phyloP scores from a whole-genome alignment of 2,113 vertebrate species.

The Epinephelus fuscoguttatus region DNA sequence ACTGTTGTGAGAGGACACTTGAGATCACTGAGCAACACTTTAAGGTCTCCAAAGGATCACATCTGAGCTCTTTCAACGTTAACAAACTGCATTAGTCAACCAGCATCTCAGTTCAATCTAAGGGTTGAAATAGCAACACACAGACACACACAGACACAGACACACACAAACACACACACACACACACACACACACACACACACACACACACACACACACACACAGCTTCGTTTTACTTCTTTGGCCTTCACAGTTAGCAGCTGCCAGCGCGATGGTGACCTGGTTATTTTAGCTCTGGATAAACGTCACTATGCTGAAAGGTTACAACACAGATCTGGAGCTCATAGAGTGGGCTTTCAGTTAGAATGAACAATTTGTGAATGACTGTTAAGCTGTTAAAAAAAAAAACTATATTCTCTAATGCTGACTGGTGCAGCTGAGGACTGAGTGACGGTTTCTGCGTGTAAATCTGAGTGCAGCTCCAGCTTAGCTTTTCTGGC shows the following conservation, averaged over 20 bases:
- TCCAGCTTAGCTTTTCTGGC: not conserved
- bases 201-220: conserved; percentile 16
- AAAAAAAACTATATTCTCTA: too few species aligned
- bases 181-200: conserved; percentile 6
- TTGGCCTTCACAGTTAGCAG: conserved; percentile 64
- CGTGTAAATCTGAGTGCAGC: not conserved
- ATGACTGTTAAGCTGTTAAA: not conserved
- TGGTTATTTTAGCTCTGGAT: conserved; percentile 85
- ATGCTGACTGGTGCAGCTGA: too few species aligned
- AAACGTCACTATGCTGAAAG: conserved; percentile 82
- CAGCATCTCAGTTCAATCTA: not conserved
- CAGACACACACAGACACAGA: not conserved
- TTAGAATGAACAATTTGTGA: too few species aligned
- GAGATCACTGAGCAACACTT: not conserved
- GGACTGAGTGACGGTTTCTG: too few species aligned
- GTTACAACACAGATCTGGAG: conserved; percentile 76
- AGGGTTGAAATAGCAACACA: conserved; percentile 34
- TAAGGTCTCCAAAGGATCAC: not conserved
- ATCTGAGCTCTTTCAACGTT: conserved; percentile 2
- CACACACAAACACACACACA: conserved; percentile 1
- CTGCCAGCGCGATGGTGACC: conserved; percentile 53
- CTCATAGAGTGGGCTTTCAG: conserved; percentile 12
- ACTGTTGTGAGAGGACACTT: too few species aligned
- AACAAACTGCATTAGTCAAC: not conserved
- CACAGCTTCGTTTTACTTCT: conserved; percentile 51